Base-by-base conservation (phyloP, 2,888 invertebrate species). In the Galeopsomyia nigrocyanea region DNA sequence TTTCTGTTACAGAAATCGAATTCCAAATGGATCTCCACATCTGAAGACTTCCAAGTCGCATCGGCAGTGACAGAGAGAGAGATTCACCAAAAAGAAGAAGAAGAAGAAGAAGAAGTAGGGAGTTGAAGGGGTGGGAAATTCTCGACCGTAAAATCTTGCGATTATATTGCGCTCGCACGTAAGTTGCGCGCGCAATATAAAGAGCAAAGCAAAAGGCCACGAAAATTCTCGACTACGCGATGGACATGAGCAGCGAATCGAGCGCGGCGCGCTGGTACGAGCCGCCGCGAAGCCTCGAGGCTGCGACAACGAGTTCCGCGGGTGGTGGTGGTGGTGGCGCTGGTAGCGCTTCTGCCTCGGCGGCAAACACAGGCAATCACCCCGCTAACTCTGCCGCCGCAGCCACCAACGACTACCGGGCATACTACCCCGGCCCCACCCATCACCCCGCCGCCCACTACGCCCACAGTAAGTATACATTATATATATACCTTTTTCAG, bases 171-270 rank as follows among this genome's bases (percentile, higher is more conserved):
- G 39, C 13, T 10, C 39, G 17, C 19, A 53, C 53, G 53, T 53
- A 5, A 5, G 19, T 7, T 53, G 53, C 17, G 53, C 9, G 7
- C 53, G 53, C 53, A 53, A 19, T 53, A 53, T 53, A 53, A n/a
- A n/a, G n/a, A n/a, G n/a, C n/a, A n/a, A n/a, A 53, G 19, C n/a
- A 53, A 3, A 53, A 58, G 47, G 64, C 69, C 61, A 55, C 73
- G 70, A 81, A 80, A 80, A 84, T 80, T 81, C 78, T 81, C 79
- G 81, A 80, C 83, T 83, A 76, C 75, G 66, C 73, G 57, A 86
- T 86, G 86, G 86, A 86, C 82, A 86, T 86, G 86, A 86, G 86
- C 82, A 86, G 86, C 83, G 86, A 86, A 81, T 86, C 86, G 78
- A 86, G 84, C 79, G 82, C 86, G 81, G 83, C 85, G 75, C 83